phyloP scores from a whole-genome alignment of 2,113 vertebrate genomes.

The Phyllopteryx taeniolatus region DNA sequence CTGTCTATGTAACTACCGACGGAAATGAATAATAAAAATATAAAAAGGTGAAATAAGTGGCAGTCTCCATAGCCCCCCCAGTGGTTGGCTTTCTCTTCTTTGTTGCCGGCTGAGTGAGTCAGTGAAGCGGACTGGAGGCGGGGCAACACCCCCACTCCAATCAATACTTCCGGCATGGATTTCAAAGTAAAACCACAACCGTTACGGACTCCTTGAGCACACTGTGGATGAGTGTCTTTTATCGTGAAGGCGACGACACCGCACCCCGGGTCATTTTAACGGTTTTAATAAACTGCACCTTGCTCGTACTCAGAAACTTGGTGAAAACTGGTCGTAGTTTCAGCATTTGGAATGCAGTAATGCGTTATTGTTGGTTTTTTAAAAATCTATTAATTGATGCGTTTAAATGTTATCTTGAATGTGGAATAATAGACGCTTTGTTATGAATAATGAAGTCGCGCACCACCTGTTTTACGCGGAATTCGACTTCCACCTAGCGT shows the following conservation, averaged over 20 bases:
- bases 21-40: neutral
- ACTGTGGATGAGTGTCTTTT: neutral
- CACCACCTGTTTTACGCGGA: neutral
- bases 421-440: neutral
- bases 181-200: conserved; percentile 45
- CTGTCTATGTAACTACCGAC: too few relatives aligned
- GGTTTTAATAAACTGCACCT: too few relatives aligned
- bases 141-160: conserved; percentile 6
- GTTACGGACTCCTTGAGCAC: too few relatives aligned
- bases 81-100: conserved; percentile 40
- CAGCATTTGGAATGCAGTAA: too few relatives aligned
- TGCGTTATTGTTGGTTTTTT: too few relatives aligned
- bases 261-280: neutral
- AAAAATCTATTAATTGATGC: neutral
- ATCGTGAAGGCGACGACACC: neutral
- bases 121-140: conserved; percentile 15
- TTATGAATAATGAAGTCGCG: neutral
- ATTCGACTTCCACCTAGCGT: conserved; percentile 37
- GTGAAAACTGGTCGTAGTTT: too few relatives aligned
- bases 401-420: neutral
- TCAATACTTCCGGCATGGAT: neutral
- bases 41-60: neutral
- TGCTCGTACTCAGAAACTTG: too few relatives aligned
- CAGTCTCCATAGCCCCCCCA: neutral
- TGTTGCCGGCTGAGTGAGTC: conserved; percentile 47